These are phyloP conservation scores for Apogon hyalosoma DNA, from an alignment of 2,797 vertebrate species.

Conservation along the genomic window DNA sequence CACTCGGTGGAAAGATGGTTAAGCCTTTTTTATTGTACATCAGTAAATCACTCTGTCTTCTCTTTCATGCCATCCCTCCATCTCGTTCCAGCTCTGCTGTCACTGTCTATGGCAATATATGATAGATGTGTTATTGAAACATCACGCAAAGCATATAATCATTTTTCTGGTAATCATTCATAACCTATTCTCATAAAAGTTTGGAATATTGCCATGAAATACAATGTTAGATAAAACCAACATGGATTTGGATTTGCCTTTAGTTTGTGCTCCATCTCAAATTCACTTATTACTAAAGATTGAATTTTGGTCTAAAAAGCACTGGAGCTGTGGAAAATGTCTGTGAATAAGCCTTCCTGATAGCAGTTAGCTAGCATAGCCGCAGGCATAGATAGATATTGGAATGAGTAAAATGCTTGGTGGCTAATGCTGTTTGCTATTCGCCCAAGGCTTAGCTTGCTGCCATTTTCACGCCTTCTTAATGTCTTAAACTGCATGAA, in stretches of 20 bases:
- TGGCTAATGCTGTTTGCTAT: constrained; percentile 80
- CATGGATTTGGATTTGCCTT: constrained; percentile 79
- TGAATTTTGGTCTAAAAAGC: constrained; percentile 69
- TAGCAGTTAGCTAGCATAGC: constrained; percentile 70
- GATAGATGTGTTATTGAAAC: constrained; percentile 76
- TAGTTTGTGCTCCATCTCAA: constrained; percentile 64
- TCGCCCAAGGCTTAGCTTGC: constrained; percentile 79
- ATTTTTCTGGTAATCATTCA: constrained; percentile 75
- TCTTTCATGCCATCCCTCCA: constrained; percentile 60
- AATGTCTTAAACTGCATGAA: constrained; percentile 78
- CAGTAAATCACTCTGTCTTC: constrained; percentile 61
- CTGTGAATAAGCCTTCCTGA: constrained; percentile 75
- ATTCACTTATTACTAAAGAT: constrained; percentile 74
- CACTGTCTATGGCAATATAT: constrained; percentile 45
- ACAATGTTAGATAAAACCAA: constrained; percentile 75
- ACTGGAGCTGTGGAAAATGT: constrained; percentile 72
- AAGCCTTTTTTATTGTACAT: constrained; percentile 60
- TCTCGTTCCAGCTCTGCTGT: constrained; percentile 51
- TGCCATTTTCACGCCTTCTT: constrained; percentile 82
- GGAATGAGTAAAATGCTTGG: constrained; percentile 68
- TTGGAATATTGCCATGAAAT: constrained; percentile 71
- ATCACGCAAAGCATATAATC: constrained; percentile 73
- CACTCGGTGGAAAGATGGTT: constrained; percentile 61
- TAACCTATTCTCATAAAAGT: constrained; percentile 70
- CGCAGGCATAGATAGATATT: constrained; percentile 67